Evolutionary conservation across 2,888 invertebrate genomes (phyloP), one percentile per base, ranked within the genome.

Genomic region (Hirtodrosophila cameraria): DNA sequence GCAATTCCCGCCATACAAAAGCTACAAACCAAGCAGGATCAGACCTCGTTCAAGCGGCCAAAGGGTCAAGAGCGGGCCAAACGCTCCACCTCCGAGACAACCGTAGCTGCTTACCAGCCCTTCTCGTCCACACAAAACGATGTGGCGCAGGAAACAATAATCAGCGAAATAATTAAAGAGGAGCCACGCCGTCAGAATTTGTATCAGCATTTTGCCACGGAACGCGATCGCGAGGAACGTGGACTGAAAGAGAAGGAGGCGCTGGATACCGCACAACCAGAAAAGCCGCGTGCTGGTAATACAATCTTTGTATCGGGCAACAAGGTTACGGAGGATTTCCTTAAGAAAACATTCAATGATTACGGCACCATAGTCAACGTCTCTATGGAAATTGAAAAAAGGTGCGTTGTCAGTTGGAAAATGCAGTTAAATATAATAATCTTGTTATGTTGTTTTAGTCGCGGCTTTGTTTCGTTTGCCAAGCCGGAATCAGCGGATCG

Each of bases 381-480:
- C 27, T 94, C 95, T 0, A 95, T 96, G 95, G 96, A 96, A 91
- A 93, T 94, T 71, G 96, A 96, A 79, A 96, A 96, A 88, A 94
- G 95, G 95, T 95, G 90, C 87, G 91, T 18, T 12, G 1, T 15
- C 1, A 33, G 11, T 7, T 7, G 5, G 3, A 9, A n/a, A 7
- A 25, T 28, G 3, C 3, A 5, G 5, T 3, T 13, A 6, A 27
- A 11, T 15, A 11, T 12, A 18, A 20, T 28, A 1, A 25, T 39
- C 2, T 38, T 13, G 1, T 12, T 25, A 1, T 43, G 35, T 28
- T 4, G 2, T 52, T 93, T 53, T 91, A 97, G 97, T 87, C 94
- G 95, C 78, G 97, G 97, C 6, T 98, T 97, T 92, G 93, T 98
- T 11, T 97, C 97, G 2, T 98, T 98, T 91, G 97, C 97, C 66